Base-by-base conservation (phyloP, 2,113 vertebrate genomes). In the Rynchops niger region DNA sequence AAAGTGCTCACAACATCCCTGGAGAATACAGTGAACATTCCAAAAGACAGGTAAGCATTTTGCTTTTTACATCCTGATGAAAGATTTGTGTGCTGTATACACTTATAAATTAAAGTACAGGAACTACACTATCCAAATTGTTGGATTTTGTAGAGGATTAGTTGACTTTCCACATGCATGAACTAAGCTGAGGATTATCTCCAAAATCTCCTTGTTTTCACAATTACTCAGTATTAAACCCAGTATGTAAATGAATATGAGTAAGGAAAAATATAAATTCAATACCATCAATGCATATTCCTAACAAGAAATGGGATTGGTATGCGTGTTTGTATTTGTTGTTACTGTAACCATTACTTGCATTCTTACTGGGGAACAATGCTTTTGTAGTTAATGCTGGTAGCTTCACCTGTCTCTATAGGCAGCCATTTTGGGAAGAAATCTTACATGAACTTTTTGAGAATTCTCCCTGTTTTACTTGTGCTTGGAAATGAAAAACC, bases 11-110 rank as follows among this genome's bases (percentile, higher is more conserved):
- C 62, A 98, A 99, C 96, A 99, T 99, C 96, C 99, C 99, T 15
- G 99, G 99, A 26, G 99, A 99, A 88, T 96, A 98, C 93, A 99
- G 99, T 69, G 99, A 99, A 27, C 99, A 99, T 98, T 98, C 99
- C 86, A 99, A 98, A 98, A 99, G 98, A 96, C 99, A 99, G 99
- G 99, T 99, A 97, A 98, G 98, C 29, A 77, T 63, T 63, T 93
- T 80, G 17, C 23, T 87, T 77, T 78, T 82, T 82, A 29, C 36
- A 71, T 38, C 20, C 32, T 2, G 0, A 5, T 80, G 42, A 63
- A 86, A 70, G 20, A 79, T 40, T 38, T 86, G 15, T 56, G 26
- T 49, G 8, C 15, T 61, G 15, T 52, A 32, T 82, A 22, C 15
- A 36, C 23, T 63, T 82, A 50, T 4, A 85, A 87, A 72, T 77